Evolutionary conservation across 2,797 vertebrate species (phyloP).

Genomic region (Petrocephalus sullivani): DNA sequence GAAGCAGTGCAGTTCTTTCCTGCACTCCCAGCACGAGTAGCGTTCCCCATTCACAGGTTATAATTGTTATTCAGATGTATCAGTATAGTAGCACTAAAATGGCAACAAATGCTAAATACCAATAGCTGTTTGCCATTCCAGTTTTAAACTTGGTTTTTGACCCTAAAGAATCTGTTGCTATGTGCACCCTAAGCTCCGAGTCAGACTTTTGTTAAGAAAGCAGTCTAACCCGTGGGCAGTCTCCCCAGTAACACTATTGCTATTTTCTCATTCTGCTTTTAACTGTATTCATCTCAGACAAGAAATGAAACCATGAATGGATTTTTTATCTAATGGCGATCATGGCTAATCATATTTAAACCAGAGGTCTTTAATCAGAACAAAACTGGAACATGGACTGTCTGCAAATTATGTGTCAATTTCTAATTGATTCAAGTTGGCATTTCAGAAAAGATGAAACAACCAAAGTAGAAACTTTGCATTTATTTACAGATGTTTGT

Average conservation of each 20-base stretch:
- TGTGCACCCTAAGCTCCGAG: slow-evolving; percentile 61
- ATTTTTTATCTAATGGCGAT: not conserved
- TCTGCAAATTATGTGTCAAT: not conserved
- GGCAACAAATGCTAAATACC: not conserved
- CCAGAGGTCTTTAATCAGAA: not conserved
- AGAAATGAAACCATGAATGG: not conserved
- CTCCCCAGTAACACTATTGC: slow-evolving; percentile 67
- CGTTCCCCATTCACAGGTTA: not conserved
- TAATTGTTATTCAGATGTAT: not conserved
- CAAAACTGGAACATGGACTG: not conserved
- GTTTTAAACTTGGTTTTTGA: not conserved
- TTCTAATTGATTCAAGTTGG: not conserved
- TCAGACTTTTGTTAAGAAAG: slow-evolving; percentile 70
- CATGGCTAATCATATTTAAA: not conserved
- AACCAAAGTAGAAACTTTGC: not conserved
- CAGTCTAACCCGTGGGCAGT: slow-evolving; percentile 64
- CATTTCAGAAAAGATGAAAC: not conserved
- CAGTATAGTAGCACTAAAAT: not conserved
- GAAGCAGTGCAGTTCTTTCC: not conserved
- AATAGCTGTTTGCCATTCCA: not conserved
- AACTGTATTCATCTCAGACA: slow-evolving; percentile 53
- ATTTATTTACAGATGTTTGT: not conserved
- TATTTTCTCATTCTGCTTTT: slow-evolving; percentile 59
- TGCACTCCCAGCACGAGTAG: not conserved
- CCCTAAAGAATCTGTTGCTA: slow-evolving; percentile 33